A percentile compares a stretch with the other conserved stretches of the same genome.
These are phyloP conservation scores for Myodes glareolus DNA, from an alignment of 2,113 vertebrate genomes.

Conservation along the genomic window DNA sequence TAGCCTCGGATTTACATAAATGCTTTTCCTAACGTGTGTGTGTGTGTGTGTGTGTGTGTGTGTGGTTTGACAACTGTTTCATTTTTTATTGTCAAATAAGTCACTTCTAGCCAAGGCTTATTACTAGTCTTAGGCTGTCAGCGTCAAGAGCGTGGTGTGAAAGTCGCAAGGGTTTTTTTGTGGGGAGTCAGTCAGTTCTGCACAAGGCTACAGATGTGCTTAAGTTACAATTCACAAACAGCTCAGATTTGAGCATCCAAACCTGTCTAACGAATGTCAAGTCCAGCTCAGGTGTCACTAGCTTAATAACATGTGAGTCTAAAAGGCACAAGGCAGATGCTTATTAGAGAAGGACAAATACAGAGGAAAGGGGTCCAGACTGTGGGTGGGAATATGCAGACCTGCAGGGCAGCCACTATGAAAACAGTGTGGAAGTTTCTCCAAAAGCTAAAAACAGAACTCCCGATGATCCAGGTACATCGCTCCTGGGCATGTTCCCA, in stretches of 20 bases:
- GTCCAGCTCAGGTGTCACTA: conserved; percentile 62
- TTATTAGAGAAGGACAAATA: conserved; percentile 36
- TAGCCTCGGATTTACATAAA: conserved; percentile 38
- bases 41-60: background rate
- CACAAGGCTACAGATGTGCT: conserved; percentile 59
- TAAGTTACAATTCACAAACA: conserved; percentile 73
- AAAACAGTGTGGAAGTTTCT: background rate
- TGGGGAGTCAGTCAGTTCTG: conserved; percentile 71
- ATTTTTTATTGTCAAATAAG: conserved; percentile 70
- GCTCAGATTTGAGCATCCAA: conserved; percentile 19
- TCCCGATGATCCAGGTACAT: background rate
- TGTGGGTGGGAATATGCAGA: background rate
- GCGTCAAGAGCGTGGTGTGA: conserved; percentile 66
- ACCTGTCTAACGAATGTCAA: conserved; percentile 39
- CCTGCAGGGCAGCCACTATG: background rate
- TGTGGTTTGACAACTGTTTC: conserved; percentile 57
- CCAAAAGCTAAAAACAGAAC: background rate
- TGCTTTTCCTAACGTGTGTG: background rate
- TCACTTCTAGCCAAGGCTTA: conserved; percentile 71
- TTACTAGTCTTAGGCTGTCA: conserved; percentile 66
- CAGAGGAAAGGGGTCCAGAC: background rate
- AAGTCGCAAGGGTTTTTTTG: conserved; percentile 61
- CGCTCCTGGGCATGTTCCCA: background rate
- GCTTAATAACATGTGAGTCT: conserved; percentile 60
- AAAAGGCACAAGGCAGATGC: conserved; percentile 56